phyloP scores from a whole-genome alignment of 2,113 vertebrate genomes.

The Tautogolabrus adspersus region DNA sequence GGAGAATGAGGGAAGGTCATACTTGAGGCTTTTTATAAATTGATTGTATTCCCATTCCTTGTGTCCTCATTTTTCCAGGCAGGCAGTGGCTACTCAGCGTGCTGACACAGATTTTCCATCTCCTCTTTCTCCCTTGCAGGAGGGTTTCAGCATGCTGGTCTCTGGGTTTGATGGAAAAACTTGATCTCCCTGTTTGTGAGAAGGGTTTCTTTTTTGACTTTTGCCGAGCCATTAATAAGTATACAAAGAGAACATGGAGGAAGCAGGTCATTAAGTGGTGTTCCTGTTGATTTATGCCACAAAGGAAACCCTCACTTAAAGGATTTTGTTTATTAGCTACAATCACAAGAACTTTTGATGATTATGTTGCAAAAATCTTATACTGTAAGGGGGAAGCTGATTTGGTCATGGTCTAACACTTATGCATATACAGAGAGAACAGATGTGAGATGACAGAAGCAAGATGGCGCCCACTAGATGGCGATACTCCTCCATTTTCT shows the following conservation, averaged over 20 bases:
- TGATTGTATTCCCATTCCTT: constrained; percentile 63
- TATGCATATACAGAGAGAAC: not conserved
- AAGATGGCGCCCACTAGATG: constrained; percentile 64
- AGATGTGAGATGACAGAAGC: not conserved
- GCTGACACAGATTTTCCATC: constrained; percentile 76
- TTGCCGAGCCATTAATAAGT: constrained; percentile 13
- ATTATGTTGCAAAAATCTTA: not conserved
- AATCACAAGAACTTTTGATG: not conserved
- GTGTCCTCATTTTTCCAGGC: constrained; percentile 66
- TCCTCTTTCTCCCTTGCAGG: constrained; percentile 40
- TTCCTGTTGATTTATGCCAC: not conserved
- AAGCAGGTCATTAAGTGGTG: constrained; percentile 8
- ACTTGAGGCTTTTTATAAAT: constrained; percentile 56
- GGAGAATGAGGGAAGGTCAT: constrained; percentile 35
- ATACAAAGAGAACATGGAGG: not conserved
- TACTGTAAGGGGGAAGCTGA: not conserved
- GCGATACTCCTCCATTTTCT: constrained; percentile 8
- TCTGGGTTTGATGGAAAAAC: constrained; percentile 49
- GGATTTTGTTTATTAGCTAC: not conserved
- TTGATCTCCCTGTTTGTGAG: constrained; percentile 14
- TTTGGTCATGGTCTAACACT: not conserved
- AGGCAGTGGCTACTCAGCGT: constrained; percentile 38
- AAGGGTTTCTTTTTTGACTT: not conserved
- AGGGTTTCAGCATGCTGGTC: constrained; percentile 44
- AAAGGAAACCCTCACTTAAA: not conserved